phyloP scores from a whole-genome alignment of 1,140 invertebrate genomes.

The Rhagoletis zephyria region DNA sequence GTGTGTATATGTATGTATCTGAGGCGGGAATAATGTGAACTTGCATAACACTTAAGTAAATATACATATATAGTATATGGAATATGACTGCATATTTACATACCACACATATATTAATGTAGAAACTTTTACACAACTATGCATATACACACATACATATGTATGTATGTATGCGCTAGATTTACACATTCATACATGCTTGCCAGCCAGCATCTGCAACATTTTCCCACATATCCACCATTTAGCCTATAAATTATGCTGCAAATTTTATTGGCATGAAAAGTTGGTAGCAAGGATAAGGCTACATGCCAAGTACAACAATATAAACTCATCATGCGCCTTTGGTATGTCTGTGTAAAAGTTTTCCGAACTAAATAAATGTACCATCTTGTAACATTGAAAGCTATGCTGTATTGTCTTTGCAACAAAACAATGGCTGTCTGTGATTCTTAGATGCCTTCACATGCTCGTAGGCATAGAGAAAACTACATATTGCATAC shows the following conservation, averaged over 20 bases:
- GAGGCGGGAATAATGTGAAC: too few species aligned
- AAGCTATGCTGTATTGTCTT: constrained; percentile 29
- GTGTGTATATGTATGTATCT: too few species aligned
- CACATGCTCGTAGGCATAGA: too few species aligned
- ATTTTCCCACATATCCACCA: background rate
- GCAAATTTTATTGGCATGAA: constrained; percentile 44
- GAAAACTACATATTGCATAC: too few species aligned
- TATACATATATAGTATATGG: too few species aligned
- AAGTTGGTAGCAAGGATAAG: constrained; percentile 18
- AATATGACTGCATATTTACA: too few species aligned
- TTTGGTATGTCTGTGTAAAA: background rate
- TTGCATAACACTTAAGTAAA: too few species aligned
- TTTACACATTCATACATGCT: background rate
- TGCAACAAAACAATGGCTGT: background rate
- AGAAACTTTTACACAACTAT: too few species aligned
- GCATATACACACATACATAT: background rate
- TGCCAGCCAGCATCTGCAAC: background rate
- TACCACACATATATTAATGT: too few species aligned
- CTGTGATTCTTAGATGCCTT: constrained; percentile 1
- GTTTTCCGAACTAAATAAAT: too few species aligned
- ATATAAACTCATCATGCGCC: background rate
- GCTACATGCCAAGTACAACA: constrained; percentile 9
- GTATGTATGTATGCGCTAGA: background rate
- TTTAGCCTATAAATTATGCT: constrained; percentile 43
- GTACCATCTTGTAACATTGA: background rate